Evolutionary conservation across 2,113 vertebrate genomes (phyloP).

Genomic region (Varanus salvator): DNA sequence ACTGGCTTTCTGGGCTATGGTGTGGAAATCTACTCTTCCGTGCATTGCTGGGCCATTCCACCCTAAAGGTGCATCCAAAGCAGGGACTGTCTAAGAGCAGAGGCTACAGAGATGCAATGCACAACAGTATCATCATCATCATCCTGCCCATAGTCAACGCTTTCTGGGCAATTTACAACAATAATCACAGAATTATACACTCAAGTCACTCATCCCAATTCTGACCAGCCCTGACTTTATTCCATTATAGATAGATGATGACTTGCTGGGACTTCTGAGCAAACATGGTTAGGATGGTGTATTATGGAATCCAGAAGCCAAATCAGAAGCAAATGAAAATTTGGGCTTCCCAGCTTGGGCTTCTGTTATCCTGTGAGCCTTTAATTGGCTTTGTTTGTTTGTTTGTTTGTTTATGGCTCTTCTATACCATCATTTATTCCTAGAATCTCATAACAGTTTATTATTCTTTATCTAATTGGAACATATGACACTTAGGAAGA

Average conservation of each 20-base stretch:
- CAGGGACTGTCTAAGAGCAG: not conserved
- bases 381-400: not conserved
- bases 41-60: not conserved
- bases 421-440: too few species aligned
- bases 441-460: too few species aligned
- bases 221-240: not conserved
- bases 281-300: not conserved
- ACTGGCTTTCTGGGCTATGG: not conserved
- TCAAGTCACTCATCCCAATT: not conserved
- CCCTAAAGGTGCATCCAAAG: not conserved
- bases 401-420: too few species aligned
- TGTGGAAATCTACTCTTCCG: not conserved
- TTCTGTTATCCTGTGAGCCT: constrained; percentile 26
- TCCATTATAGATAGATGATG: not conserved
- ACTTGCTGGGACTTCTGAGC: not conserved
- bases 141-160: too few species aligned
- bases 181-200: too few species aligned
- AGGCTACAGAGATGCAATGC: too few species aligned
- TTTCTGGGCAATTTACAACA: too few species aligned
- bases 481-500: not conserved
- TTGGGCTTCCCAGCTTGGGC: not conserved
- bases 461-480: not conserved
- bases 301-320: not conserved
- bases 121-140: too few species aligned
- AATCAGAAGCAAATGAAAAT: not conserved